Base-by-base conservation (phyloP, 2,888 invertebrate genomes). In the Thera obeliscata region DNA sequence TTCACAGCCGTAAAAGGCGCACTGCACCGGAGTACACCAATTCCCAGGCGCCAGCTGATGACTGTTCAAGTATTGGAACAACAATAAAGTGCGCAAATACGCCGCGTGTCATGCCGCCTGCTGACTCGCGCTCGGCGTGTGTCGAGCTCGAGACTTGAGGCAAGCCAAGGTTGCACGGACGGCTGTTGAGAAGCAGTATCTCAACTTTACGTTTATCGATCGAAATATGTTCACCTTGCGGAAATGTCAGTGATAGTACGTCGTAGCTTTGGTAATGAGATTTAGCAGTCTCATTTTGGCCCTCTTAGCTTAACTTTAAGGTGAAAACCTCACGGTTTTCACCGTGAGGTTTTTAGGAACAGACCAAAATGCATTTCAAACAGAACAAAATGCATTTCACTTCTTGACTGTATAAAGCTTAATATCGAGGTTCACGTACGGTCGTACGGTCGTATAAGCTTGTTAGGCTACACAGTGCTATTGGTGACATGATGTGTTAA, bases 21-120 rank as follows among this genome's bases (percentile, higher is more conserved):
- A 56, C n/a, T 49, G 49, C 48, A 48, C 61, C 61, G 52, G 61
- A 58, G 61, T 11, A n/a, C 54, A 49, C 41, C 49, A 59, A 64
- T 61, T 48, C 55, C 35, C 35, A 48, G 65, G 60, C 66, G 66
- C 69, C 65, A 56, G 48, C 58, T 59, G 56, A 71, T 64, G 64
- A 67, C n/a, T 61, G 64, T 48, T 59, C 55, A 11, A 57, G 56
- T 66, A 61, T 64, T 65, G 56, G 62, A 57, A 48, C 61, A 65
- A 63, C 68, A 64, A 60, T 22, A 70, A 64, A 67, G 58, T 66
- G 67, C 64, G 64, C 64, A 69, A 65, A 61, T 54, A 64, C 65
- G 57, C 56, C 12, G 64, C 61, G 60, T 64, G 61, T 70, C 63
- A 74, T 61, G 67, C 65, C 41, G 56, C 52, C 35, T n/a, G 35